Evolutionary conservation across 2,888 invertebrate genomes (phyloP).

Genomic region (Lydus trimaculatus): DNA sequence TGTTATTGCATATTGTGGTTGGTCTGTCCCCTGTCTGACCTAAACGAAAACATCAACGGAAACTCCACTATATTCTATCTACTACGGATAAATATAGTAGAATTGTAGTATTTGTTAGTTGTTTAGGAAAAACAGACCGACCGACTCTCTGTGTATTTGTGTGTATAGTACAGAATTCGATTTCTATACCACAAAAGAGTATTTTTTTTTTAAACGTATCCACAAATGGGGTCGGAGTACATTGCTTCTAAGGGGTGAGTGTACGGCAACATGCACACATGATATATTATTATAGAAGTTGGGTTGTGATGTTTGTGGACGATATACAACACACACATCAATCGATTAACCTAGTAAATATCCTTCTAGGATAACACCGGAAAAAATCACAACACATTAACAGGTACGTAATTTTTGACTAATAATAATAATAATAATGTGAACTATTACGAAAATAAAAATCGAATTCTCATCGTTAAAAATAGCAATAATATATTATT

Average conservation of each 20-base stretch:
- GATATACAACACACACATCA: neutral
- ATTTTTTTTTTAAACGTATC: neutral
- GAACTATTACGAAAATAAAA: neutral
- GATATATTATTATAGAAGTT: neutral
- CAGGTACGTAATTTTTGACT: neutral
- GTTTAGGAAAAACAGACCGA: conserved; percentile 6
- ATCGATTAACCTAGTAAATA: conserved; percentile 6
- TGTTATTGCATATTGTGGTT: conserved; percentile 1
- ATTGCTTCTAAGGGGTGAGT: conserved; percentile 4
- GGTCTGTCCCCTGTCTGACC: conserved; percentile 6
- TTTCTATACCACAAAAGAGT: neutral
- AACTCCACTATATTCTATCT: neutral
- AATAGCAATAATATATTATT: neutral
- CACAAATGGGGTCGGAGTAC: conserved; percentile 8
- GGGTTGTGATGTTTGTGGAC: neutral
- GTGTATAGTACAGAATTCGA: neutral
- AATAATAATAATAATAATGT: no score
- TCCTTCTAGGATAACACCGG: neutral
- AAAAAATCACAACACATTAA: neutral
- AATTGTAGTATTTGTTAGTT: neutral
- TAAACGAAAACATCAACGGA: conserved; percentile 4
- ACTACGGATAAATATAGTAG: neutral
- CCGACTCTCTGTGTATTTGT: no score
- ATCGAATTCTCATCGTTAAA: neutral
- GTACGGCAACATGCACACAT: neutral